Evolutionary conservation across 2,113 vertebrate species (phyloP).

Genomic region (Prionailurus bengalensis): DNA sequence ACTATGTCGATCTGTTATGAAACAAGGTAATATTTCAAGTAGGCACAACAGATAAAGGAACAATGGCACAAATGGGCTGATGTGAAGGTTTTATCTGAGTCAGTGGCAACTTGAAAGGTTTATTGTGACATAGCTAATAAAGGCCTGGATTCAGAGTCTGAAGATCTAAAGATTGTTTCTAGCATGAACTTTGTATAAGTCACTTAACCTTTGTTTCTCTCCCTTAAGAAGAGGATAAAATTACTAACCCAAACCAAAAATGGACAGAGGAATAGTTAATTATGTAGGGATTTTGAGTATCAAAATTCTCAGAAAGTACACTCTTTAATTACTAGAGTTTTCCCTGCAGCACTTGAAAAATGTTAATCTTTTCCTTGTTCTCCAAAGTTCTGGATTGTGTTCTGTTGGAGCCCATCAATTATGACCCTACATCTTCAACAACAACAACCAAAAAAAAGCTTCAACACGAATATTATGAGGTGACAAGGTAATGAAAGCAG

Average conservation of each 20-base stretch:
- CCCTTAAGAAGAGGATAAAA: not conserved
- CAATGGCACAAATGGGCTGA: not conserved
- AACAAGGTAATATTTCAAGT: constrained; percentile 56
- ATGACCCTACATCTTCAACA: constrained; percentile 17
- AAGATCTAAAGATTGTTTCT: not conserved
- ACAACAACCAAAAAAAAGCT: constrained; percentile 2
- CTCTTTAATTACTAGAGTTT: constrained; percentile 22
- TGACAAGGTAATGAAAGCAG: constrained; percentile 71
- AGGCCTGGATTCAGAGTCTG: not conserved
- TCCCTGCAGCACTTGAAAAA: constrained; percentile 8
- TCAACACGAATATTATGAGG: constrained; percentile 60
- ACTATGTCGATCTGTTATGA: not conserved
- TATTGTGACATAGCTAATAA: not conserved
- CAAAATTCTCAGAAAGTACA: not conserved
- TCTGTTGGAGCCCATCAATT: constrained; percentile 62
- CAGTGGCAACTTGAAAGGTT: constrained; percentile 58
- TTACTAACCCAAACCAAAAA: constrained; percentile 15
- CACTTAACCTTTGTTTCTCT: not conserved
- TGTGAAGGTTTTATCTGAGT: constrained; percentile 47
- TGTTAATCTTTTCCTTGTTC: constrained; percentile 24
- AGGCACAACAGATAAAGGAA: constrained; percentile 42
- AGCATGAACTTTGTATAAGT: not conserved
- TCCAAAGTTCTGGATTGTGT: constrained; percentile 59
- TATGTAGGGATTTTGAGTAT: not conserved
- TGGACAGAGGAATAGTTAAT: not conserved